phyloP scores from a whole-genome alignment of 2,113 vertebrate species.

The Mesembrinibis cayennensis region DNA sequence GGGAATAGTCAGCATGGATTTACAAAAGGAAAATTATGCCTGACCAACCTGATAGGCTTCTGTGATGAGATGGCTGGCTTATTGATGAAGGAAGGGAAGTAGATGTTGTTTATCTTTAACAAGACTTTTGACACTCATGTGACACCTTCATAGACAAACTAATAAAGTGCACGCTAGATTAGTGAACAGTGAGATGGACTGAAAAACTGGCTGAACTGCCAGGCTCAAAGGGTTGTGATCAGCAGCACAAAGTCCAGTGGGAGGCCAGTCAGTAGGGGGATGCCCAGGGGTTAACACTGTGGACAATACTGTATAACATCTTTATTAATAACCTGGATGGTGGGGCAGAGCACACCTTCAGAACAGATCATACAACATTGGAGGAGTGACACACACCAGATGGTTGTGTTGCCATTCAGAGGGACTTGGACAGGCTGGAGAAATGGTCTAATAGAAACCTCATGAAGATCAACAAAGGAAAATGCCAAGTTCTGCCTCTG shows the following conservation, averaged over 20 bases:
- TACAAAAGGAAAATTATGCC: neutral
- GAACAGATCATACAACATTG: neutral
- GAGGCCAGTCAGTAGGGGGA: neutral
- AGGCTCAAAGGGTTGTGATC: neutral
- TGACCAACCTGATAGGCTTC: neutral
- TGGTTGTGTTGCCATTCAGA: neutral
- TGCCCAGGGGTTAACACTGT: neutral
- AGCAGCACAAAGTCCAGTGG: neutral
- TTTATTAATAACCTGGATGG: neutral
- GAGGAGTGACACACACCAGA: neutral
- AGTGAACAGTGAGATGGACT: neutral
- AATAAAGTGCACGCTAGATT: neutral
- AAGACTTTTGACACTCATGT: neutral
- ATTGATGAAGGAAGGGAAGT: neutral
- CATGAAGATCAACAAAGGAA: neutral
- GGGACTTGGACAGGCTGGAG: neutral
- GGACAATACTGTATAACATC: neutral
- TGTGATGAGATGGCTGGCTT: neutral
- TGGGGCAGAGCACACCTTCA: neutral
- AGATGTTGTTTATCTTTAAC: neutral
- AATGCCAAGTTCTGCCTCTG: neutral
- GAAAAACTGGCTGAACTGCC: neutral
- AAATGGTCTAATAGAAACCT: neutral
- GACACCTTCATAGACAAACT: fast-evolving
- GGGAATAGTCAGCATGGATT: neutral